A percentile compares a stretch with the other conserved stretches of the same genome.
These are phyloP conservation scores for Tipula lateralis DNA, from an alignment of 2,888 invertebrate species.

Conservation along the genomic window DNA sequence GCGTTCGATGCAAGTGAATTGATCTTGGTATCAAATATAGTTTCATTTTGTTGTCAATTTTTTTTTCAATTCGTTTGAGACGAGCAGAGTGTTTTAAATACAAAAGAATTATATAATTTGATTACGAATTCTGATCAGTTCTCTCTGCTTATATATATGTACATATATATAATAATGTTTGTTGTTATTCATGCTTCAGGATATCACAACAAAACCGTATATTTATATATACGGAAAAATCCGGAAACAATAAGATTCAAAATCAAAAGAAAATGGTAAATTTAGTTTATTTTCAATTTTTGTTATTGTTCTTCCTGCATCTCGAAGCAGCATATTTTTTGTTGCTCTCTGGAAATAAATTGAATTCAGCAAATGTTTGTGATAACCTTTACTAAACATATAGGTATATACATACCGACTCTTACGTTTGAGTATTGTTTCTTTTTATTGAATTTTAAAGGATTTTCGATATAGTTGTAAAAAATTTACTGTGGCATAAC, in stretches of 20 bases:
- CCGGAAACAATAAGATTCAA: not conserved
- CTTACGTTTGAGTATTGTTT: not conserved
- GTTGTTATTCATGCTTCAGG: slow-evolving; percentile 11
- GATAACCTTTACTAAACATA: not conserved
- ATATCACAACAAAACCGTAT: not conserved
- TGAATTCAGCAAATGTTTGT: slow-evolving; percentile 19
- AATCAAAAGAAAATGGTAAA: slow-evolving; percentile 4
- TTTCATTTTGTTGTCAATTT: not conserved
- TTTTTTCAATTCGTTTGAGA: not conserved
- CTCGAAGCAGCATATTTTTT: not conserved
- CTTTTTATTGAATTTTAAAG: not conserved
- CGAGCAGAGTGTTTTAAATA: not conserved
- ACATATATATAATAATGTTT: not conserved
- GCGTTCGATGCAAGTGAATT: not conserved
- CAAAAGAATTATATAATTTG: not conserved
- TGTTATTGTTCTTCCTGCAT: not conserved
- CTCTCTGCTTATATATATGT: not conserved
- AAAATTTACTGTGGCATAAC: not conserved
- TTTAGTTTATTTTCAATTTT: not conserved
- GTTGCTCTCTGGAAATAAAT: not conserved
- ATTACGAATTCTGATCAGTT: not conserved
- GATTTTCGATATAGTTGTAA: not conserved
- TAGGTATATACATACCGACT: not conserved
- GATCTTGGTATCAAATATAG: not conserved
- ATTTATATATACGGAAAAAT: not conserved